Percentiles rank a stretch among this genome's conserved stretches.
These are phyloP conservation scores for Eidolon dupreanum DNA, from an alignment of 2,797 vertebrate genomes.

Conservation along the genomic window DNA sequence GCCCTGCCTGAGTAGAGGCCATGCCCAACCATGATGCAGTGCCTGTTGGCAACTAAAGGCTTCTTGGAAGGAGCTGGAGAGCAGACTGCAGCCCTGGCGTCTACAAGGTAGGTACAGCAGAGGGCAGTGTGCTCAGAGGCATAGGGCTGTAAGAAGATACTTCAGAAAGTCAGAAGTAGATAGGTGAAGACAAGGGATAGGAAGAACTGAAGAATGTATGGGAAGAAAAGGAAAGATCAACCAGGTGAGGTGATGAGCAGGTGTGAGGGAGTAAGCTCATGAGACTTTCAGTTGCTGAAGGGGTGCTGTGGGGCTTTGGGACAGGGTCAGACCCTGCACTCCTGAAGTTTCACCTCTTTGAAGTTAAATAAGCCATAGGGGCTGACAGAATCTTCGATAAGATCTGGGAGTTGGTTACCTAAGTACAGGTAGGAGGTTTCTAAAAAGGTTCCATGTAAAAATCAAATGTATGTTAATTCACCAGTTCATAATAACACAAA, in stretches of 20 bases:
- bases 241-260: background rate
- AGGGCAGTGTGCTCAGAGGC: background rate
- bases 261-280: background rate
- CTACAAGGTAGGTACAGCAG: background rate
- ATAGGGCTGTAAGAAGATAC: background rate
- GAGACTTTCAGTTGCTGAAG: background rate
- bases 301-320: rapidly evolving
- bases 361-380: background rate
- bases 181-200: background rate
- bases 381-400: background rate
- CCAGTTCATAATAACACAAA: background rate
- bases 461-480: background rate
- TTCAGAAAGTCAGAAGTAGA: background rate
- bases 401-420: background rate
- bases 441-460: no score
- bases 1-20: background rate
- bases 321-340: background rate
- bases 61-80: background rate
- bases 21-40: background rate
- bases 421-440: background rate
- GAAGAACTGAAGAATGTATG: background rate
- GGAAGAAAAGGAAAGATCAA: background rate
- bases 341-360: background rate
- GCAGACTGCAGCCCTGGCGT: background rate
- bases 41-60: background rate